Evolutionary conservation across 2,797 vertebrate species (phyloP).

Genomic region (Enteromius radiatus): DNA sequence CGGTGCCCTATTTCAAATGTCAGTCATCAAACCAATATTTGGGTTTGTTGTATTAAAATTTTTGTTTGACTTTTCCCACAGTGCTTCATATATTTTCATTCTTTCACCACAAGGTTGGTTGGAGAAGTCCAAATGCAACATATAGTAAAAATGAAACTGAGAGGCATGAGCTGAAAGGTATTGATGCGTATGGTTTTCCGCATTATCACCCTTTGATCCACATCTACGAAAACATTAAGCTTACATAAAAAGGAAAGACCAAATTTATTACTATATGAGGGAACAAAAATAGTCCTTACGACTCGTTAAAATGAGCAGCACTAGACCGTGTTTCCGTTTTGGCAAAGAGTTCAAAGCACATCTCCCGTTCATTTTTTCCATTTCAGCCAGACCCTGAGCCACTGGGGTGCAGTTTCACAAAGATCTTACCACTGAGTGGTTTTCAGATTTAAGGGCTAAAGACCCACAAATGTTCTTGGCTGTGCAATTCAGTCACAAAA

Average conservation of each 20-base stretch:
- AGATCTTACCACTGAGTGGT: constrained; percentile 71
- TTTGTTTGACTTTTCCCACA: constrained; percentile 27
- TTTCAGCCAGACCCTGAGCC: constrained; percentile 72
- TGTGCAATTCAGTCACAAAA: constrained; percentile 67
- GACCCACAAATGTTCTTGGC: constrained; percentile 69
- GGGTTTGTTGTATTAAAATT: constrained; percentile 32
- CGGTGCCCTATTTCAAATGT: constrained; percentile 38
- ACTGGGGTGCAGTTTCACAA: constrained; percentile 74
- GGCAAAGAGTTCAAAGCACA: constrained; percentile 73
- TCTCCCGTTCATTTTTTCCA: constrained; percentile 64
- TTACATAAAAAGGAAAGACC: constrained; percentile 69
- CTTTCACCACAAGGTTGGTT: neutral
- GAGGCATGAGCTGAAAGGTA: constrained; percentile 64
- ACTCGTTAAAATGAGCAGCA: constrained; percentile 76
- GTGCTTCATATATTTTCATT: constrained; percentile 28
- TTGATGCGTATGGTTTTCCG: constrained; percentile 60
- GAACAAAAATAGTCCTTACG: constrained; percentile 75
- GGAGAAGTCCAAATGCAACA: constrained; percentile 22
- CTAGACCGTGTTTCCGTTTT: constrained; percentile 79
- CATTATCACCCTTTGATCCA: constrained; percentile 75
- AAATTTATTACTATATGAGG: constrained; percentile 75
- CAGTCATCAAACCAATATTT: constrained; percentile 39
- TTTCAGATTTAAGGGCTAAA: constrained; percentile 77
- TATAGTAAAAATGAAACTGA: constrained; percentile 31
- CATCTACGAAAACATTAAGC: constrained; percentile 71